These are phyloP conservation scores for Neocrepidodera transversa DNA, from an alignment of 2,888 invertebrate species.

Conservation along the genomic window DNA sequence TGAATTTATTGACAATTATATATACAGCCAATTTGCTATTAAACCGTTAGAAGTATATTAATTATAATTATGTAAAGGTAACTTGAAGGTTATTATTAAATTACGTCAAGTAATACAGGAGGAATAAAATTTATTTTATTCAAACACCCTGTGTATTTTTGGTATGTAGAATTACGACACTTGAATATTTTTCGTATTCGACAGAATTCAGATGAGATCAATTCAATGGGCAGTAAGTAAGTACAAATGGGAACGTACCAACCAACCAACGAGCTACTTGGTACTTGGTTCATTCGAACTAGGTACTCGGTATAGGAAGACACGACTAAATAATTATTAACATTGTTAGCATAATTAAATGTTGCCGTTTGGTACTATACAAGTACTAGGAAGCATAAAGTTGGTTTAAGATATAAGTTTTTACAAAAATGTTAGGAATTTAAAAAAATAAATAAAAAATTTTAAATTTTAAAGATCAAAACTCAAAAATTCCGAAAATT, in stretches of 20 bases:
- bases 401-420: too few species aligned
- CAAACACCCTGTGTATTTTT: too few species aligned
- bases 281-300: background rate
- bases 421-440: too few species aligned
- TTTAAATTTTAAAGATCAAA: too few species aligned
- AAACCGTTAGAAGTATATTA: background rate
- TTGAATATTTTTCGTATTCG: background rate
- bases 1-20: background rate
- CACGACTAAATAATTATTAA: slow-evolving; percentile 24
- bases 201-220: slow-evolving; percentile 38
- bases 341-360: slow-evolving; percentile 27
- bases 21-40: background rate
- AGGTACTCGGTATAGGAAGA: slow-evolving; percentile 2
- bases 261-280: background rate
- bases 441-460: too few species aligned
- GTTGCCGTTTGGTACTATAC: background rate
- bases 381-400: too few species aligned
- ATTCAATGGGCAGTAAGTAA: slow-evolving; percentile 46
- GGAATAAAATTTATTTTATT: too few species aligned
- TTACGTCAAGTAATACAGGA: background rate
- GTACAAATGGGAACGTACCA: slow-evolving; percentile 41
- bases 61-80: background rate
- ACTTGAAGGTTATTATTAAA: background rate
- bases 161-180: background rate
- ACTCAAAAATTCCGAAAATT: too few species aligned